Evolutionary conservation across 2,113 vertebrate genomes (phyloP), one percentile per base, ranked within the genome.

Genomic region (Hirundichthys speculiger): DNA sequence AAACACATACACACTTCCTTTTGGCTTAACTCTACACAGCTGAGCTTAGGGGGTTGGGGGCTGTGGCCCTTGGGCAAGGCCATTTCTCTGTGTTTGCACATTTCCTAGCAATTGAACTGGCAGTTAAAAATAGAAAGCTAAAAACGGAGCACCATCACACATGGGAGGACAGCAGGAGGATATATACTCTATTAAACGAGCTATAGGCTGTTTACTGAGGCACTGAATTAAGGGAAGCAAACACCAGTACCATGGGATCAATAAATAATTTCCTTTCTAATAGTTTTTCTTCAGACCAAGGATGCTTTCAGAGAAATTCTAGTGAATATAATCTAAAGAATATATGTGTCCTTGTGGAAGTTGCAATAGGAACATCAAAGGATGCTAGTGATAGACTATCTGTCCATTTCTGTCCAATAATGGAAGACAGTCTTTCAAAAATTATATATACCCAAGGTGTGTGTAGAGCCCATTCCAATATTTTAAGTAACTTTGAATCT

Each of bases 31-130:
- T 34, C 30, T 7, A 9, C 30, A 34, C 30, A 34, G 30, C 30
- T 34, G 30, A 34, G 3, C 30, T 9, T 27, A 34, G 6, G 30
- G 42, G 63, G 70, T 73, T 81, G 69, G 63, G 74, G 79, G 81
- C 53, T 78, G 80, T 46, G 43, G 82, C 66, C 75, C 76, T 75
- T n/a, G 13, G 80, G 85, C 84, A 81, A 72, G 74, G 80, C 74
- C 69, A 82, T 84, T 84, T 86, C 86, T 90, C 77, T 79, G 80
- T 89, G 86, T 89, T 87, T 83, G 85, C 83, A 86, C 82, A 90
- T 86, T 89, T 88, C 75, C 89, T 86, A 88, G 85, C 86, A 86
- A 89, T 79, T 91, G 86, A 90, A 90, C 85, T 83, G 85, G 70
- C 71, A 74, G 83, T 75, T 89, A 80, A 91, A 93, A 87, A 91